These are phyloP conservation scores for Diorhabda carinulata DNA, from an alignment of 1,140 invertebrate genomes.

Conservation along the genomic window DNA sequence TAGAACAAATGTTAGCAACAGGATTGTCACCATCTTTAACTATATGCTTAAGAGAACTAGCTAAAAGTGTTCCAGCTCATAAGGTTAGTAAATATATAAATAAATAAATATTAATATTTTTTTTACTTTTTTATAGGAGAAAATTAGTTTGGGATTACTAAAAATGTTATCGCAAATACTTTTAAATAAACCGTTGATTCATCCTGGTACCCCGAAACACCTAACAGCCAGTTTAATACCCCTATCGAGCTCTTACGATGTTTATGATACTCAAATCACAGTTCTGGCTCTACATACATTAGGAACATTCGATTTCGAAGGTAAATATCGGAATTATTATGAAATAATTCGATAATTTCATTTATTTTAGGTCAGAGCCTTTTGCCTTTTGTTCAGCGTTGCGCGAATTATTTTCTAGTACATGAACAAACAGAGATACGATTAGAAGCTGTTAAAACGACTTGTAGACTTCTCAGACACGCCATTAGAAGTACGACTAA, in stretches of 20 bases:
- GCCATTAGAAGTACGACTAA: conserved; percentile 63
- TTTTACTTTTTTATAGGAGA: conserved; percentile 44
- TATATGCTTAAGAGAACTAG: conserved; percentile 84
- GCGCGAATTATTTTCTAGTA: conserved; percentile 88
- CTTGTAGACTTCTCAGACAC: conserved; percentile 76
- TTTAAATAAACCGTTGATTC: conserved; percentile 79
- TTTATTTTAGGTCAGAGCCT: conserved; percentile 70
- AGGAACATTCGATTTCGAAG: conserved; percentile 93
- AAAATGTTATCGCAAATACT: conserved; percentile 84
- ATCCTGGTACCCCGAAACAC: conserved; percentile 69
- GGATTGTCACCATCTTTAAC: conserved; percentile 88
- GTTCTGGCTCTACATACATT: conserved; percentile 91
- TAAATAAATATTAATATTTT: neutral
- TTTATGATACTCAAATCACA: conserved; percentile 74
- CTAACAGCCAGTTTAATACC: conserved; percentile 46
- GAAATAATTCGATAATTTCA: neutral
- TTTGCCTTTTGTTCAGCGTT: conserved; percentile 87
- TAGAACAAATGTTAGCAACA: conserved; percentile 90
- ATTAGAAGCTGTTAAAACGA: conserved; percentile 91
- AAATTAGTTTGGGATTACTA: conserved; percentile 89
- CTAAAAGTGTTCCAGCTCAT: conserved; percentile 79
- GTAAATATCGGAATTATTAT: neutral
- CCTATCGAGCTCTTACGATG: conserved; percentile 47
- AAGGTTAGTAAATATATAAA: conserved; percentile 49
- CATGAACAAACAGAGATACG: conserved; percentile 88